Percentiles rank a stretch among this genome's conserved stretches.
These are phyloP conservation scores for Hemicentrotus pulcherrimus DNA, from an alignment of 35 echinoderm and acorn worm genomes.

Conservation along the genomic window DNA sequence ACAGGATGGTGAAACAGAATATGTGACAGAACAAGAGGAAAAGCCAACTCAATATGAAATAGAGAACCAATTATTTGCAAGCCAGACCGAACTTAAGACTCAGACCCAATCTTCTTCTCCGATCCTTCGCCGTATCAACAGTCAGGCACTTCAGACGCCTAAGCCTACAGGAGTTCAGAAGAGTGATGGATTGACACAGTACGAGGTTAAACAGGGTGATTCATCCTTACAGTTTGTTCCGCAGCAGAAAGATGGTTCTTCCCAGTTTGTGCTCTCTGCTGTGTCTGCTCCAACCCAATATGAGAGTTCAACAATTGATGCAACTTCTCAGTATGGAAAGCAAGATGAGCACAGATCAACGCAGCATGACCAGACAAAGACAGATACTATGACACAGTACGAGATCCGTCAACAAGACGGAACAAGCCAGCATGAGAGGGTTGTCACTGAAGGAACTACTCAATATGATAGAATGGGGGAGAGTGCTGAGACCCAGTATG, in stretches of 20 bases:
- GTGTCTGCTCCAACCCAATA: not conserved
- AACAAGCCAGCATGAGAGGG: not conserved
- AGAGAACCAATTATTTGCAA: not conserved
- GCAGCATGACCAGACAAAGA: not conserved
- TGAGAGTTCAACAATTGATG: not conserved
- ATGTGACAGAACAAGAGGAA: not conserved
- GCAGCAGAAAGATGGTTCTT: not conserved
- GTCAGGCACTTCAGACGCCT: slow-evolving; percentile 9
- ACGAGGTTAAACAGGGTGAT: not conserved
- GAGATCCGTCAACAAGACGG: not conserved
- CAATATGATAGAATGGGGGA: not conserved
- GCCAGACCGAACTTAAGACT: not conserved
- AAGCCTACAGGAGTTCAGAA: not conserved
- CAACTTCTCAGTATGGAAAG: not conserved
- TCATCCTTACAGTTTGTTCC: not conserved
- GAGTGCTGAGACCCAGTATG: not conserved
- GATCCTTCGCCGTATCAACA: not conserved
- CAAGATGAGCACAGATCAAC: not conserved
- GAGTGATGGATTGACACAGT: not conserved
- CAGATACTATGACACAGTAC: not conserved
- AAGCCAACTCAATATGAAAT: not conserved
- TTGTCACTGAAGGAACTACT: not conserved
- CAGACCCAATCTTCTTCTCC: not conserved
- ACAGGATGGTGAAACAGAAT: not conserved
- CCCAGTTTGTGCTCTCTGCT: not conserved